phyloP scores from a whole-genome alignment of 2,113 vertebrate genomes.

The Heterochromis multidens region DNA sequence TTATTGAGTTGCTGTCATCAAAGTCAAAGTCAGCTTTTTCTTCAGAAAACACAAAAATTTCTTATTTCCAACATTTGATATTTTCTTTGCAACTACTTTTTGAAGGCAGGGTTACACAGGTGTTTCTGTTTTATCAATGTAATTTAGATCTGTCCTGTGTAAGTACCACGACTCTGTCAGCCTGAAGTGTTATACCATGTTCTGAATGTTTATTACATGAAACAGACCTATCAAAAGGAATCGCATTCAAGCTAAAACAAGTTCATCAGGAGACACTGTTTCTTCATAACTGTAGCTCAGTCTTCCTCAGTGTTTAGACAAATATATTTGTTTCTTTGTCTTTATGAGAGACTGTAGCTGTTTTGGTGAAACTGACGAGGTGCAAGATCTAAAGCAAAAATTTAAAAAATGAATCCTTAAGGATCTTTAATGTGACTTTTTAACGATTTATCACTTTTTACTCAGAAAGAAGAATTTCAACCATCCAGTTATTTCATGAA shows the following conservation, averaged over 20 bases:
- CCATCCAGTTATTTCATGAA: too few relatives aligned
- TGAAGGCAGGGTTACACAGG: background rate
- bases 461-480: too few relatives aligned
- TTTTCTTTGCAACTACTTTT: background rate
- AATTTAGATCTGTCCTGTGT: background rate
- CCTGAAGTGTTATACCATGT: background rate
- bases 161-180: background rate
- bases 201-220: background rate
- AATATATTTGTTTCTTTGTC: background rate
- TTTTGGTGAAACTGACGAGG: rapidly evolving
- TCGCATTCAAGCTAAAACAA: background rate
- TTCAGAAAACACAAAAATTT: background rate
- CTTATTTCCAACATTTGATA: background rate
- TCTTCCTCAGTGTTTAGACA: background rate
- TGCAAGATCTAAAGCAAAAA: background rate
- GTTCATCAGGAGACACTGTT: background rate
- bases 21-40: background rate
- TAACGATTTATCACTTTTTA: too few relatives aligned
- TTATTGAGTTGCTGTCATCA: background rate
- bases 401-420: too few relatives aligned
- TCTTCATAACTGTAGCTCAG: too few relatives aligned
- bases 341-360: background rate
- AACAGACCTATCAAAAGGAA: background rate
- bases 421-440: too few relatives aligned
- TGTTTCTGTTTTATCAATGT: background rate